phyloP scores from a whole-genome alignment of 1,140 invertebrate genomes.

The Zophobas atratus region DNA sequence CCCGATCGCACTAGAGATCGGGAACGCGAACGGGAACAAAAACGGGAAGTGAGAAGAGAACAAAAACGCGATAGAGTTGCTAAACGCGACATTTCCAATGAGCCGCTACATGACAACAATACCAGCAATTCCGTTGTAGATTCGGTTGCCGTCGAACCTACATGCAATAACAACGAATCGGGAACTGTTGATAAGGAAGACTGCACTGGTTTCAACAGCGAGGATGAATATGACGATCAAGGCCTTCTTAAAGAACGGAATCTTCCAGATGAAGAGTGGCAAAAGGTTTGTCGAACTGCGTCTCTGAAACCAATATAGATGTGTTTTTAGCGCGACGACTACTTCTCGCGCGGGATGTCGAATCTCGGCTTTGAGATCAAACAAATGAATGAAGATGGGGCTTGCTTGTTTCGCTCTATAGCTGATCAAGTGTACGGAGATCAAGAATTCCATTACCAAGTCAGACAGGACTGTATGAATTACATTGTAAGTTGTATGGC shows the following conservation, averaged over 20 bases:
- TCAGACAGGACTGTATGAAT: conserved; percentile 92
- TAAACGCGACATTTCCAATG: conserved; percentile 59
- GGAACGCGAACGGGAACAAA: conserved; percentile 62
- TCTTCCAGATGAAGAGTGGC: conserved; percentile 66
- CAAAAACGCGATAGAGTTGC: conserved; percentile 62
- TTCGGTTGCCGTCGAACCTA: conserved; percentile 54
- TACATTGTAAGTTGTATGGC: conserved; percentile 82
- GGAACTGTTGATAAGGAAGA: conserved; percentile 62
- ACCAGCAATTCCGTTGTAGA: conserved; percentile 51
- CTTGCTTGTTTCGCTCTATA: conserved; percentile 92
- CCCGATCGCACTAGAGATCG: conserved; percentile 59
- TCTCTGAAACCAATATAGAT: background rate
- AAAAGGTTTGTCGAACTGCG: conserved; percentile 56
- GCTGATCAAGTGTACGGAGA: conserved; percentile 95
- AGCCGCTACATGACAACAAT: conserved; percentile 57
- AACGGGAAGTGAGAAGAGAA: conserved; percentile 59
- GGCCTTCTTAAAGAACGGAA: conserved; percentile 57
- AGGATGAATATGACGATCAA: conserved; percentile 66
- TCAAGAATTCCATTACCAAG: conserved; percentile 91
- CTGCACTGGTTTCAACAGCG: conserved; percentile 66
- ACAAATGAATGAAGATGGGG: conserved; percentile 93
- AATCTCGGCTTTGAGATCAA: conserved; percentile 88
- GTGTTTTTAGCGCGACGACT: conserved; percentile 63
- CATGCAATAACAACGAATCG: conserved; percentile 60
- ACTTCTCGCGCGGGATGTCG: conserved; percentile 81